These are phyloP conservation scores for Chironomus tentans DNA, from an alignment of 2,888 invertebrate species.

Conservation along the genomic window DNA sequence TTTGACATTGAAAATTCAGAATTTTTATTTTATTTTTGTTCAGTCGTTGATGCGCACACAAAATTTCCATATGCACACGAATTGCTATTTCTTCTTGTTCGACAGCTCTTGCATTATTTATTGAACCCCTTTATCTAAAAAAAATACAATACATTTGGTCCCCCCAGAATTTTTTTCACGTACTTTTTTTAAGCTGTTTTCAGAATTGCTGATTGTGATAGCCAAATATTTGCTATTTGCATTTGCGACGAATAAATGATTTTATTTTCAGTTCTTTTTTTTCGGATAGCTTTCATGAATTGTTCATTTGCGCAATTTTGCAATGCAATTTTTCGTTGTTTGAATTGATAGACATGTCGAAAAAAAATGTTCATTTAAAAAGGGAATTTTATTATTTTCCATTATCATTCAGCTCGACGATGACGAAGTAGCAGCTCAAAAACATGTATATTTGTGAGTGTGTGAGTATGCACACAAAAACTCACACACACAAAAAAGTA, in stretches of 20 bases:
- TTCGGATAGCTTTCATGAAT: neutral
- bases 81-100: neutral
- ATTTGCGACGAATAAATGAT: conserved; percentile 23
- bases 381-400: neutral
- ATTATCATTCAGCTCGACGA: neutral
- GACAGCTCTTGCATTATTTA: neutral
- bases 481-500: too few species aligned
- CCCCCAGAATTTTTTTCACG: too few species aligned
- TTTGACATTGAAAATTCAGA: neutral
- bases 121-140: neutral
- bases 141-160: too few species aligned
- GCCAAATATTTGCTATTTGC: conserved; percentile 10
- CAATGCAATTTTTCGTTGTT: conserved; percentile 8
- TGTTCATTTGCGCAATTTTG: conserved; percentile 5
- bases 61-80: neutral
- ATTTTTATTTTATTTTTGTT: neutral
- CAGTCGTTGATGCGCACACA: neutral
- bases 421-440: too few species aligned
- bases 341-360: neutral
- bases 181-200: neutral
- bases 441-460: neutral
- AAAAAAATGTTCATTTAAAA: neutral
- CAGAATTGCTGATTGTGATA: neutral
- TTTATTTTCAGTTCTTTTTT: neutral
- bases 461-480: neutral